A percentile compares a stretch with the other conserved stretches of the same genome.
These are phyloP conservation scores for Ageneiosus marmoratus DNA, from an alignment of 2,113 vertebrate genomes.

Conservation along the genomic window DNA sequence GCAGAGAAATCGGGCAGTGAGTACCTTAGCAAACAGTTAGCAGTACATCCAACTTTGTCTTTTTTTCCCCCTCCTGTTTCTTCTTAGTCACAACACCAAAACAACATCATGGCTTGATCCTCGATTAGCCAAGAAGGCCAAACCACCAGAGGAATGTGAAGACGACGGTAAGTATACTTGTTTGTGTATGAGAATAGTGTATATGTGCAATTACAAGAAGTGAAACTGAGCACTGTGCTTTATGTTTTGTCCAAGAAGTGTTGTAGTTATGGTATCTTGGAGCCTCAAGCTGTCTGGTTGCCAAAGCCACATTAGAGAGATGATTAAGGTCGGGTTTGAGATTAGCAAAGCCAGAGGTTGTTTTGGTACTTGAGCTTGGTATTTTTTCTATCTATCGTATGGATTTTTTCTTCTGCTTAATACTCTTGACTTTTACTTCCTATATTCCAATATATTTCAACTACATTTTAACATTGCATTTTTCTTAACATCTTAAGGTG, in stretches of 20 bases:
- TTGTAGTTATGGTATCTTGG: neutral
- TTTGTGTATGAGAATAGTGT: neutral
- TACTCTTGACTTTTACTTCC: neutral
- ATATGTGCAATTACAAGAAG: neutral
- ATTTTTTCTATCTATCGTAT: neutral
- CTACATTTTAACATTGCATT: neutral
- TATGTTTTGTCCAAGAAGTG: neutral
- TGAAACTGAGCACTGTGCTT: neutral
- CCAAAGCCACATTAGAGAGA: neutral
- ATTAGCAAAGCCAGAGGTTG: neutral
- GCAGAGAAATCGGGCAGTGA: neutral
- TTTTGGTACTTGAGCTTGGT: neutral
- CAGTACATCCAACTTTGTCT: neutral
- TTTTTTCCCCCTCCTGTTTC: neutral
- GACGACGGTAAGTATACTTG: constrained; percentile 86
- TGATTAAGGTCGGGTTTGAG: neutral
- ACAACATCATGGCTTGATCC: constrained; percentile 99
- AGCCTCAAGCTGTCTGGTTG: neutral
- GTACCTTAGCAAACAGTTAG: neutral
- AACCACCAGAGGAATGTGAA: constrained; percentile 97
- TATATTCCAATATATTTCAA: too few relatives aligned
- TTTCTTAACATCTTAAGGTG: neutral
- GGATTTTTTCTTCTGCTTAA: neutral
- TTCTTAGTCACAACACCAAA: constrained; percentile 96
- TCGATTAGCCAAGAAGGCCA: constrained; percentile 97